A percentile compares a stretch with the other conserved stretches of the same genome.
Conservation (phyloP, 2,797 vertebrate genomes). For the Falco naumanni region DNA sequence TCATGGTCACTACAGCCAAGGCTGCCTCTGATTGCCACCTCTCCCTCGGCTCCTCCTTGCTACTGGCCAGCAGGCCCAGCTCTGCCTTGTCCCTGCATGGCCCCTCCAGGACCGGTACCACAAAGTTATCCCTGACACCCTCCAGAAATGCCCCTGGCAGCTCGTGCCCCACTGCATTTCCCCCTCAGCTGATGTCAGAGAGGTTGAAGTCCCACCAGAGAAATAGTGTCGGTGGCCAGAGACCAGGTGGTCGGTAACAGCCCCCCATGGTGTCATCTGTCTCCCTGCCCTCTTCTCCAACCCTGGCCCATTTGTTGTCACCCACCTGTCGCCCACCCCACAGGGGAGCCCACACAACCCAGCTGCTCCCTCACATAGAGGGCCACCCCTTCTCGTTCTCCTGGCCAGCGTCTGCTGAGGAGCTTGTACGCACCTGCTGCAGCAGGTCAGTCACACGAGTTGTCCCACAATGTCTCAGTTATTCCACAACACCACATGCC, state of each 20-base stretch:
- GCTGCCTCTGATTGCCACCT: too few relatives aligned
- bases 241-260: not conserved
- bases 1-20: too few relatives aligned
- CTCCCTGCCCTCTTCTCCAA: not conserved
- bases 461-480: not conserved
- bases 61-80: too few relatives aligned
- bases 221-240: not conserved
- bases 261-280: accelerated
- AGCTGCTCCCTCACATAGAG: accelerated
- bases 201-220: not conserved
- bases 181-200: too few relatives aligned
- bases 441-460: accelerated
- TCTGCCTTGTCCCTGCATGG: too few relatives aligned
- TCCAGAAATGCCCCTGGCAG: accelerated
- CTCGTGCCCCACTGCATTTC: not conserved
- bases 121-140: not conserved
- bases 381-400: not conserved
- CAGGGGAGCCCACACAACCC: accelerated
- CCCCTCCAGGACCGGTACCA: too few relatives aligned
- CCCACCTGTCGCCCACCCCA: accelerated
- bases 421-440: accelerated
- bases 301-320: not conserved
- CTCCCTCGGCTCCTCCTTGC: too few relatives aligned
- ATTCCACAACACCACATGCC: not conserved
- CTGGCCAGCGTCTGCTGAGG: not conserved